Percentiles rank a stretch among this genome's conserved stretches.
These are phyloP conservation scores for Pseudococcus longispinus DNA, from an alignment of 2,888 invertebrate species.

Conservation along the genomic window DNA sequence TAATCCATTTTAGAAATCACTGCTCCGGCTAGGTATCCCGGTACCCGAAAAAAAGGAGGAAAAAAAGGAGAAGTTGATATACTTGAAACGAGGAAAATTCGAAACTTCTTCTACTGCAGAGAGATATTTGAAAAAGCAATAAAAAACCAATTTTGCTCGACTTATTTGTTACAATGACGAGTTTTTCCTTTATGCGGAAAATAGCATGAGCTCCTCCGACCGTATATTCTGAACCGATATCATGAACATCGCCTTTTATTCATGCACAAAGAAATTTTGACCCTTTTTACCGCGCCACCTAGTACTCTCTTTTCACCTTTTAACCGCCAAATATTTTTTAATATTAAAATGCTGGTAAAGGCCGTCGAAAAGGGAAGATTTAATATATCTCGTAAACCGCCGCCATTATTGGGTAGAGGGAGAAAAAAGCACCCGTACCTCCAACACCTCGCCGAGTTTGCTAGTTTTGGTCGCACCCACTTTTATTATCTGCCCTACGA, in stretches of 20 bases:
- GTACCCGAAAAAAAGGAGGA: neutral
- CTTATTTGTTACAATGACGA: conserved; percentile 50
- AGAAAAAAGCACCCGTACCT: conserved; percentile 49
- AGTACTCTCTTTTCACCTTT: conserved; percentile 53
- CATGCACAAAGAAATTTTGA: conserved; percentile 53
- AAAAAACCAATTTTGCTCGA: conserved; percentile 55
- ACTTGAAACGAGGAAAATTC: conserved; percentile 53
- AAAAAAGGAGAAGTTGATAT: conserved; percentile 50
- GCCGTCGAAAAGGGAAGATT: conserved; percentile 52
- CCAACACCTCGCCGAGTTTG: conserved; percentile 53
- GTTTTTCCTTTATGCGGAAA: conserved; percentile 46
- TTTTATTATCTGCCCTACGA: conserved; percentile 53
- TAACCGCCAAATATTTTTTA: conserved; percentile 54
- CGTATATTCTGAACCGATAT: conserved; percentile 50
- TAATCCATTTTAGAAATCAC: conserved; percentile 14
- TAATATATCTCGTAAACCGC: conserved; percentile 53
- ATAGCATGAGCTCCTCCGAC: conserved; percentile 13
- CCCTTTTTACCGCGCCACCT: conserved; percentile 40
- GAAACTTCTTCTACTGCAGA: conserved; percentile 38
- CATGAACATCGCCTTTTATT: conserved; percentile 51
- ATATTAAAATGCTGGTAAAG: conserved; percentile 55
- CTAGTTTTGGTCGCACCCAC: conserved; percentile 54
- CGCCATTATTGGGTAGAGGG: conserved; percentile 51
- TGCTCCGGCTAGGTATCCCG: neutral
- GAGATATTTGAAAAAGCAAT: conserved; percentile 56